These are phyloP conservation scores for Drosophila koepferae DNA, from an alignment of 2,888 invertebrate species.

Conservation along the genomic window DNA sequence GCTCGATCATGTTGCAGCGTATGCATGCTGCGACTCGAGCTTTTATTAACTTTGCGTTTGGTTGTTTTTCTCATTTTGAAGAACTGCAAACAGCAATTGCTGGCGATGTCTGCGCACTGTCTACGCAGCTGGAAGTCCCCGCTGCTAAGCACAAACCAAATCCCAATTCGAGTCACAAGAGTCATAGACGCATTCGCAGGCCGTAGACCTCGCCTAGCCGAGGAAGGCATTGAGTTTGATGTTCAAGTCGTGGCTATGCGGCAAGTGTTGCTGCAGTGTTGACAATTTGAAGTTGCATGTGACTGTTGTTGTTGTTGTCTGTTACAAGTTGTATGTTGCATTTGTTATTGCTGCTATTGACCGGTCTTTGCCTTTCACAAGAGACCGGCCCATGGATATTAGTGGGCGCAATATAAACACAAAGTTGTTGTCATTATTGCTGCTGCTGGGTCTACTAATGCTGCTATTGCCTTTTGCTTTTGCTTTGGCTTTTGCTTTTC, in stretches of 20 bases:
- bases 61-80: constrained; percentile 38
- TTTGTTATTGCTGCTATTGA: constrained; percentile 42
- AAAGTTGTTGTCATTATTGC: constrained; percentile 21
- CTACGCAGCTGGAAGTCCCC: constrained; percentile 77
- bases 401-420: constrained; percentile 64
- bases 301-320: constrained; percentile 14
- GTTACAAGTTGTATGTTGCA: constrained; percentile 12
- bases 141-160: constrained; percentile 13
- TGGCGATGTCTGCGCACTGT: constrained; percentile 67
- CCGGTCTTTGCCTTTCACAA: constrained; percentile 56
- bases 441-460: constrained; percentile 14
- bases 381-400: constrained; percentile 50
- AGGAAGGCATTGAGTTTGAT: constrained; percentile 23
- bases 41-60: constrained; percentile 6
- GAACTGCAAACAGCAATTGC: constrained; percentile 47
- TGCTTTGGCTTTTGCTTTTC: constrained; percentile 60
- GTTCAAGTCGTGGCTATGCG: constrained; percentile 50
- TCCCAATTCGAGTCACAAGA: constrained; percentile 18
- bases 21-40: constrained; percentile 34
- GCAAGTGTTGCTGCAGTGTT: constrained; percentile 73
- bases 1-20: constrained; percentile 31
- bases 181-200: constrained; percentile 11
- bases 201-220: constrained; percentile 25
- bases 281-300: constrained; percentile 61
- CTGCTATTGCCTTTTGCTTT: background rate